Evolutionary conservation across 2,113 vertebrate genomes (phyloP).

Genomic region (Nothoprocta perdicaria): DNA sequence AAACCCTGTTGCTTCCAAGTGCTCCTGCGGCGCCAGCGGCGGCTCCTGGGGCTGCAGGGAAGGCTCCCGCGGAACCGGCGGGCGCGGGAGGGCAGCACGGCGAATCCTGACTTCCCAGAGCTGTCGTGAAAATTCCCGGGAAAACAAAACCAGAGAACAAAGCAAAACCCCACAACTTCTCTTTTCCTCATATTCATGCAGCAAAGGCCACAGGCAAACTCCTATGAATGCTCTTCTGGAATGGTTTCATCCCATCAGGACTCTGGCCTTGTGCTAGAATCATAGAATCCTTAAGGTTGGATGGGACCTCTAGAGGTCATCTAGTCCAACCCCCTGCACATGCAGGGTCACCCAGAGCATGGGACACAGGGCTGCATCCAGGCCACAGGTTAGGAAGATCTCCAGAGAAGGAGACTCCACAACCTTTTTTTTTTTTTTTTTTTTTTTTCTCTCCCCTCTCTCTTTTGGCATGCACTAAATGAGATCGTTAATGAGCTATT

Average conservation of each 20-base stretch:
- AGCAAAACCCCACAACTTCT: not conserved
- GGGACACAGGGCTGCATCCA: too few relatives aligned
- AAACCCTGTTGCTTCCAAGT: conserved; percentile 64
- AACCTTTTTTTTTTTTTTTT: too few relatives aligned
- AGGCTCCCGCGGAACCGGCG: not conserved
- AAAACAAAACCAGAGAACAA: not conserved
- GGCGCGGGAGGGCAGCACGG: conserved; percentile 31
- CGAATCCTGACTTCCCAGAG: conserved; percentile 36
- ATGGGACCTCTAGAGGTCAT: too few relatives aligned
- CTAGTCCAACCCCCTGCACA: too few relatives aligned
- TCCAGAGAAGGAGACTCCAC: too few relatives aligned
- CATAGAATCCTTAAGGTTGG: too few relatives aligned
- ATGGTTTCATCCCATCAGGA: not conserved
- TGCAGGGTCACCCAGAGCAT: too few relatives aligned
- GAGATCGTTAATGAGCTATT: not conserved
- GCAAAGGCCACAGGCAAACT: not conserved
- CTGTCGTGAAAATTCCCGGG: not conserved
- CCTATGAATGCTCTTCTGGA: not conserved
- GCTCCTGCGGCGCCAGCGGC: conserved; percentile 36
- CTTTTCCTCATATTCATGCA: not conserved
- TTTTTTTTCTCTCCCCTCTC: too few relatives aligned
- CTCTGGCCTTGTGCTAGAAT: not conserved
- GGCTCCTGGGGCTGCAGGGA: conserved; percentile 39
- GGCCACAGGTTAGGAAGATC: too few relatives aligned
- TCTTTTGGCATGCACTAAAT: not conserved